Evolutionary conservation across 30 jellyfish, hydroid and myxozoan species (phyloP), one percentile per base, ranked within the genome.

Genomic region (Turritopsis dohrnii): DNA sequence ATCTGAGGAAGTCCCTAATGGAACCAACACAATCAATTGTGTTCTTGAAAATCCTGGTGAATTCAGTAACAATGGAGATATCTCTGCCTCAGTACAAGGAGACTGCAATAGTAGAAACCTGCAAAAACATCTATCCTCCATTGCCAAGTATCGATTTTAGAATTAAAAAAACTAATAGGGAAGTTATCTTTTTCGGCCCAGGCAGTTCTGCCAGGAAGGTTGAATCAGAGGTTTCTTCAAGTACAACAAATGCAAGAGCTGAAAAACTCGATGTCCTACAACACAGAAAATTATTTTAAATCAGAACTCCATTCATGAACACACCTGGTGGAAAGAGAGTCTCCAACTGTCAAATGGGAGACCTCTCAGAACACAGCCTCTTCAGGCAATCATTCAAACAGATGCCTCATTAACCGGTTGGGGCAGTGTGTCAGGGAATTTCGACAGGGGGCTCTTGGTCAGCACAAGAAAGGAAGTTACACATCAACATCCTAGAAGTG

Each of bases 71-170:
- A 0, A 74, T 74, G 83, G 60, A 26, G 65, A 21, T 74, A 16
- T 74, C 73, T 74, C 83, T 74, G 41, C 83, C 83, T 21, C 83
- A 74, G 83, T 72, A 74, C 83, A 74, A 74, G 23, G 65, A 16
- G 24, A 41, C 24, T 22, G 27, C 28, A 29, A 74, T 74, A 74
- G 83, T 74, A 17, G 16, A 74, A 26, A 74, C 53, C 24, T 74
- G 83, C 71, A 9, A 26, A 23, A 21, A 26, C n/a, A 8, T n/a
- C 23, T 9, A 24, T 74, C 17, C 24, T 22, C 26, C 28, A 74
- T 74, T 71, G 18, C 18, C 9, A 74, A 74, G 41, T 41, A 74
- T 23, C 83, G 60, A 26, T 74, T 21, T 74, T 74, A 29, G 83
- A 74, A 22, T 29, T 74, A 29, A 74, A 72, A 74, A 74, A 74